Conservation (phyloP, 2,113 vertebrate genomes). For the Burhinus oedicnemus region DNA sequence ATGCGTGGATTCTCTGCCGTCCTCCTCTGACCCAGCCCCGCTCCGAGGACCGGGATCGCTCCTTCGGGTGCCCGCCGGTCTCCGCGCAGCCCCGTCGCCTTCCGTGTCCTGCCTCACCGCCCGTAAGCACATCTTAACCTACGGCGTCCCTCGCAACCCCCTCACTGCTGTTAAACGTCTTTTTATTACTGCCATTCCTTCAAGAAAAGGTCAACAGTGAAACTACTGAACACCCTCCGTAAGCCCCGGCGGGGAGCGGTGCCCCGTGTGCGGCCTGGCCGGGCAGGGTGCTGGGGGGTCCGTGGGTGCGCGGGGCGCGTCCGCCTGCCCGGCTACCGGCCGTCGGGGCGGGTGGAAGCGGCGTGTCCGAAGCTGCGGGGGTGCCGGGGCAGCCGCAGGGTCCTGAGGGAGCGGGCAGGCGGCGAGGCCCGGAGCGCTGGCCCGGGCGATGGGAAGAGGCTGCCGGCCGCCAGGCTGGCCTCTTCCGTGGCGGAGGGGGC, state of each 20-base stretch:
- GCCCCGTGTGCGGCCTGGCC: not conserved
- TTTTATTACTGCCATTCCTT: not conserved
- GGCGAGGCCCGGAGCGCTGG: not conserved
- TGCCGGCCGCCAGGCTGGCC: accelerated
- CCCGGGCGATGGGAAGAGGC: too few species aligned
- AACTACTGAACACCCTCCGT: too few species aligned
- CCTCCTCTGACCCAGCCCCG: not conserved
- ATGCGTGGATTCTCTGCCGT: too few species aligned
- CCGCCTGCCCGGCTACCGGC: not conserved
- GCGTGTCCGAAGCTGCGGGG: too few species aligned
- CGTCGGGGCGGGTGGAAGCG: too few species aligned
- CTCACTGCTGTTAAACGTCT: not conserved
- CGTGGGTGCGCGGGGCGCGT: too few species aligned
- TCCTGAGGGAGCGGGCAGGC: not conserved
- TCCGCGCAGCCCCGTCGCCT: too few species aligned
- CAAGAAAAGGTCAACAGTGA: not conserved
- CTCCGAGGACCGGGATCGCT: not conserved
- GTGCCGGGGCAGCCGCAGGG: not conserved
- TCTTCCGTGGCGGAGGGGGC: accelerated
- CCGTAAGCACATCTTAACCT: not conserved
- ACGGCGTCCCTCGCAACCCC: not conserved
- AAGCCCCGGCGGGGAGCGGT: not conserved
- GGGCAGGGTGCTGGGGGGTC: not conserved
- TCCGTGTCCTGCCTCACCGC: not conserved
- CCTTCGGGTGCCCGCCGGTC: not conserved